A percentile compares a stretch with the other conserved stretches of the same genome.
These are phyloP conservation scores for Odontesthes bonariensis DNA, from an alignment of 2,113 vertebrate genomes.

Conservation along the genomic window DNA sequence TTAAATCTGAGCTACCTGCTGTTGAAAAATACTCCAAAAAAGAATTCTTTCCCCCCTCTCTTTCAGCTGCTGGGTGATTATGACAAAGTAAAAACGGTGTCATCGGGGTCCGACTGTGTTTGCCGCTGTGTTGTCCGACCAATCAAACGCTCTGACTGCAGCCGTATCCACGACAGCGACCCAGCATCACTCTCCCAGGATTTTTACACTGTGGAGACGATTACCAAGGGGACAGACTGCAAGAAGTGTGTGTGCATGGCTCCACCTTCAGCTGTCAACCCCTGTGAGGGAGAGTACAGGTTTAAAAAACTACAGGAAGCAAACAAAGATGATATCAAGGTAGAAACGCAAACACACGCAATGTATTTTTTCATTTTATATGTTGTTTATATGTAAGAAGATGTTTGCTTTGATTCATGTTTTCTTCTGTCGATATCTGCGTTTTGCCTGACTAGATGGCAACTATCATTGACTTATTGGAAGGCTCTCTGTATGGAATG, in stretches of 20 bases:
- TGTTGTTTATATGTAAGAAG: neutral
- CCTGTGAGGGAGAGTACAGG: slow-evolving; percentile 93
- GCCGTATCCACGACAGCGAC: slow-evolving; percentile 78
- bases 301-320: slow-evolving; percentile 91
- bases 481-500: slow-evolving; percentile 92
- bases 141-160: slow-evolving; percentile 88
- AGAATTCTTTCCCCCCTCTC: neutral
- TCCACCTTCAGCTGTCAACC: slow-evolving; percentile 92
- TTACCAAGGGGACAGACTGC: slow-evolving; percentile 91
- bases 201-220: slow-evolving; percentile 93
- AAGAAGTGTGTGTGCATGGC: slow-evolving; percentile 93
- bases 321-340: slow-evolving; percentile 89
- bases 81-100: slow-evolving; percentile 94
- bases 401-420: neutral
- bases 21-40: too few species aligned
- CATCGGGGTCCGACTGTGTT: slow-evolving; percentile 90
- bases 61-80: slow-evolving; percentile 90
- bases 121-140: slow-evolving; percentile 94
- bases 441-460: slow-evolving; percentile 83
- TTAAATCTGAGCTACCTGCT: neutral
- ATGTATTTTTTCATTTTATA: neutral
- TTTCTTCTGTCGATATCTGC: neutral
- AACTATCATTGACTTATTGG: slow-evolving; percentile 90
- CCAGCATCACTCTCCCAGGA: slow-evolving; percentile 73
- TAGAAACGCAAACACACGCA: slow-evolving; percentile 62